Evolutionary conservation across 2,113 vertebrate genomes (phyloP).

Genomic region (Paracanthobrama guichenoti): DNA sequence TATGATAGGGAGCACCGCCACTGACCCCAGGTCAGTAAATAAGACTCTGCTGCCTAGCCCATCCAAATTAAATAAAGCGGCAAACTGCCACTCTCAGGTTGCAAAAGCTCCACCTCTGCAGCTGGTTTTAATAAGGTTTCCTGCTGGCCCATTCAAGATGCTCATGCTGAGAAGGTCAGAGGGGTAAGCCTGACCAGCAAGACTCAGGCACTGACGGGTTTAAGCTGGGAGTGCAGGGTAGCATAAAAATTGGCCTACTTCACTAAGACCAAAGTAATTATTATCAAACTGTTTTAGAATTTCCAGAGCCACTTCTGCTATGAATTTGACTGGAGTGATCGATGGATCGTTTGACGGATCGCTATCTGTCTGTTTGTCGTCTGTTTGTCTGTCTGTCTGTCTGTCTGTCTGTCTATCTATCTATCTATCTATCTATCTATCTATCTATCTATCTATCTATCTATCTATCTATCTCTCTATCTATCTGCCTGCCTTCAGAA

Average conservation of each 20-base stretch:
- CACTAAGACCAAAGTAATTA: constrained; percentile 38
- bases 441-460: background rate
- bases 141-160: constrained; percentile 59
- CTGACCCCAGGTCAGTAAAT: constrained; percentile 69
- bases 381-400: too few relatives aligned
- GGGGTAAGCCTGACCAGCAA: constrained; percentile 47
- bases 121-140: constrained; percentile 76
- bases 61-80: constrained; percentile 71
- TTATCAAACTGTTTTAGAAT: constrained; percentile 51
- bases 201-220: constrained; percentile 58
- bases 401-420: background rate
- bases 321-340: too few relatives aligned
- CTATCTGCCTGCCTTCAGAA: too few relatives aligned
- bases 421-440: too few relatives aligned
- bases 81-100: constrained; percentile 62
- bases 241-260: constrained; percentile 51
- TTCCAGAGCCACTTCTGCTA: too few relatives aligned
- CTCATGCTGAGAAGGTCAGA: constrained; percentile 61
- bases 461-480: too few relatives aligned
- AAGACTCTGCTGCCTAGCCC: constrained; percentile 55
- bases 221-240: constrained; percentile 53
- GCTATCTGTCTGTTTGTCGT: too few relatives aligned
- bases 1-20: constrained; percentile 54
- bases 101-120: constrained; percentile 65
- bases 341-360: too few relatives aligned